Base-by-base conservation (phyloP, 2,113 vertebrate species). In the Perccottus glenii region DNA sequence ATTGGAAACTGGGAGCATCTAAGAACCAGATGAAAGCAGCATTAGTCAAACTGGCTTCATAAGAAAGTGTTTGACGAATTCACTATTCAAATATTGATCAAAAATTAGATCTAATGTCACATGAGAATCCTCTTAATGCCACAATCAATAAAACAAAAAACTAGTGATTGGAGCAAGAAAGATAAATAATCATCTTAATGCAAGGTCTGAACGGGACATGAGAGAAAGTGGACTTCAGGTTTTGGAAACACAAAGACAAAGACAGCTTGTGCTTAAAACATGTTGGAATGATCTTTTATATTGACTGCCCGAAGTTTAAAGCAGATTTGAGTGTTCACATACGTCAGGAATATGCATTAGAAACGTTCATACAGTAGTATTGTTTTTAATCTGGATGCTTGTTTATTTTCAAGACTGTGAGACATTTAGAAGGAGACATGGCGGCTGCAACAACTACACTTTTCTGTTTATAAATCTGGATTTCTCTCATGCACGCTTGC, bases 341-440 rank as follows among this genome's bases (percentile, higher is more conserved):
- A 38, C n/a, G 9, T 12, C 5, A 15, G 12, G 5, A 55, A n/a
- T 38, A 55, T 36, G 5, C 52, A 55, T 55, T n/a, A 9, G 19
- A 11, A 32, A 50, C 19, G 10, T 40, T 40, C 38, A 40, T 40
- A n/a, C n/a, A n/a, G n/a, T n/a, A 40, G 38, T 8, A 40, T 40
- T 6, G 5, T 40, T 40, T 40, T 40, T 5, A 40, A 40, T 27
- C 1, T 27, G 3, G 19, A 27, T 27, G 19, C 19, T 27, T 27
- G 3, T 27, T 27, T 27, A 27, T 27, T 27, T 27, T 27, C 19
- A 27, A 27, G 19, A 43, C 10, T 60, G 46, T n/a, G n/a, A n/a
- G n/a, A 52, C 36, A 64, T 70, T 12, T 43, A 60, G 65, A 69
- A 19, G 61, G 48, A 64, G 46, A 70, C 14, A 36, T 63, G 42